Percentiles rank a stretch among this genome's conserved stretches.
These are phyloP conservation scores for Paracanthobrama guichenoti DNA, from an alignment of 2,113 vertebrate species.

Conservation along the genomic window DNA sequence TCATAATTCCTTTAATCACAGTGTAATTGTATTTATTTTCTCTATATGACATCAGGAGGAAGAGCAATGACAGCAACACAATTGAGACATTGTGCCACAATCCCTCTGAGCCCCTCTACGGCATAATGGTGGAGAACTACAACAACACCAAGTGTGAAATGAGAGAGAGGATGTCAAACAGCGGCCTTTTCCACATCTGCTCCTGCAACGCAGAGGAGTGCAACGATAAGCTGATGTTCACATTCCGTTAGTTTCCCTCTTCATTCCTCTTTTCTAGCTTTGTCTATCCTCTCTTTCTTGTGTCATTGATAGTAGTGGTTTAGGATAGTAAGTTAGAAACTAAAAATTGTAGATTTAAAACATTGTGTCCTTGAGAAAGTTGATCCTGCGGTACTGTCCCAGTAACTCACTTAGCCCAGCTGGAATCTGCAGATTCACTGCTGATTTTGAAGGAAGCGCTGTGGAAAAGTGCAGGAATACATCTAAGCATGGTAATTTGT, in stretches of 20 bases:
- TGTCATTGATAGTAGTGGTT: neutral
- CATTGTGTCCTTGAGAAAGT: neutral
- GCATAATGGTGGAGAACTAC: constrained; percentile 79
- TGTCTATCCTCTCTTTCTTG: neutral
- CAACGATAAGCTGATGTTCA: constrained; percentile 80
- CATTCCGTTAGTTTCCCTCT: constrained; percentile 70
- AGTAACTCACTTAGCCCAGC: neutral
- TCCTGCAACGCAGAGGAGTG: constrained; percentile 85
- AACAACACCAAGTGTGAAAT: constrained; percentile 81
- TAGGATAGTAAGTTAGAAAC: neutral
- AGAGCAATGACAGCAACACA: constrained; percentile 80
- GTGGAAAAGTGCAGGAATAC: neutral
- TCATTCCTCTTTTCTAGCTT: neutral
- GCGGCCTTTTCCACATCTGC: constrained; percentile 82
- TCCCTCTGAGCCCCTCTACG: constrained; percentile 77
- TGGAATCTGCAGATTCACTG: neutral
- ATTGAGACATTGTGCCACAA: constrained; percentile 89
- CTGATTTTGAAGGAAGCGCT: neutral
- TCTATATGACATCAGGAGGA: constrained; percentile 75
- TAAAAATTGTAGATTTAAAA: neutral
- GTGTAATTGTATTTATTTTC: constrained; percentile 15
- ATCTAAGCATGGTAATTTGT: neutral
- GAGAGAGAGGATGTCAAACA: constrained; percentile 81
- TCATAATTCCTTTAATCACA: constrained; percentile 11
- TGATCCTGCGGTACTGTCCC: neutral